Evolutionary conservation across 2,797 vertebrate species (phyloP), one percentile per base, ranked within the genome.

Genomic region (Notolabrus celidotus): DNA sequence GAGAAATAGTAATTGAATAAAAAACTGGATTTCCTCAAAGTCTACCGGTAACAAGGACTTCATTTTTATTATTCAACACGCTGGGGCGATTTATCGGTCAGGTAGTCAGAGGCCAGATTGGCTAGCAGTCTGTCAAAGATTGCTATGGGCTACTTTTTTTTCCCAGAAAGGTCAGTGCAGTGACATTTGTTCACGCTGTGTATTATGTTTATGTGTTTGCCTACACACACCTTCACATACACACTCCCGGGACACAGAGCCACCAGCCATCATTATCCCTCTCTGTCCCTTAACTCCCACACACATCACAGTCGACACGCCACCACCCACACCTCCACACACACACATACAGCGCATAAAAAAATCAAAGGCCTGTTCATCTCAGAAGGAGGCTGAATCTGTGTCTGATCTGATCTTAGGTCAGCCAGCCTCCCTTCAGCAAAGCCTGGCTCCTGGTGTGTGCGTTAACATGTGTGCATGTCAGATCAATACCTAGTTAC

Each of bases 401-500:
- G 66, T 76, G 66, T 83, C 70, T 77, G 56, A 80, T 88, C 71
- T 80, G 75, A 78, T 86, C 74, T 79, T 9, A 53, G 67, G 77
- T 81, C 76, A 86, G 81, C 50, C 17, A 17, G 46, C 58, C 60
- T 74, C 63, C 43, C 57, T 41, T 68, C 66, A 77, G 57, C 66
- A 66, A 51, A 53, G 34, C 70, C 45, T 7, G 34, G 57, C 58
- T 79, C 71, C 23, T 23, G 2, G 65, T 12, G 67, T 64, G 61
- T 61, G 79, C 7, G 43, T 61, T 38, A 29, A 36, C 58, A 20
- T 58, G 19, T 74, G 60, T 74, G 71, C 66, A 39, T 39, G 66
- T 80, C 7, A 65, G 79, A 91, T 92, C 90, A 83, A 91, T 91
- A 92, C 46, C 46, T 39, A 68, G 82, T 86, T 87, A 79, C 64